These are phyloP conservation scores for Novumbra hubbsi DNA, from an alignment of 2,797 vertebrate genomes.

Conservation along the genomic window DNA sequence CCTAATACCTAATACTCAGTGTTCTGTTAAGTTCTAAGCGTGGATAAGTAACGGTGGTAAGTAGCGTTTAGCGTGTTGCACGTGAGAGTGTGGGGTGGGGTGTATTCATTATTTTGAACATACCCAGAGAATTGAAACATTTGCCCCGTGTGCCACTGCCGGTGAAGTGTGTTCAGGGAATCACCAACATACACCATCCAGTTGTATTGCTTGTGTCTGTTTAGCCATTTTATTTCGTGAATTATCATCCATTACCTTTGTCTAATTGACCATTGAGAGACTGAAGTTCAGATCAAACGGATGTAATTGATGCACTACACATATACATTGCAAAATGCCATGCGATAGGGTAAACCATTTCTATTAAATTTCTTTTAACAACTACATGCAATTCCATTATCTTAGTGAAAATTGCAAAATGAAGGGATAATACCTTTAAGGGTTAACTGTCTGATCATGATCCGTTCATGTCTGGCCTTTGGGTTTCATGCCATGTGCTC, in stretches of 20 bases:
- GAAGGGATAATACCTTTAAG: no score
- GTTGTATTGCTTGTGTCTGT: not conserved
- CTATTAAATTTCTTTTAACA: no score
- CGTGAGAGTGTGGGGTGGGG: slow-evolving; percentile 1
- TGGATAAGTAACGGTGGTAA: not conserved
- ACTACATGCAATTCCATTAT: no score
- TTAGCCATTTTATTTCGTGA: not conserved
- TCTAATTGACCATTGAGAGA: not conserved
- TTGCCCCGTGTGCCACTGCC: not conserved
- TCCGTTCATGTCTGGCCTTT: not conserved
- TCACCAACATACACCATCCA: not conserved
- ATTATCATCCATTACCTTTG: not conserved
- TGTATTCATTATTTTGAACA: no score
- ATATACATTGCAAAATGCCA: not conserved
- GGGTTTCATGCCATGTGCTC: not conserved
- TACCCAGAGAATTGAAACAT: not conserved
- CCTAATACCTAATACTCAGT: not conserved
- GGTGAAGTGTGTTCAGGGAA: no score
- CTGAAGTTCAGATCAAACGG: not conserved
- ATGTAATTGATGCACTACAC: not conserved
- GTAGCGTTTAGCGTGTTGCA: not conserved
- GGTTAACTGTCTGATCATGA: not conserved
- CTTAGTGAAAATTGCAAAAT: no score
- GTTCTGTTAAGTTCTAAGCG: not conserved
- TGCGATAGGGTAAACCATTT: not conserved